phyloP scores from a whole-genome alignment of 2,797 vertebrate species.

The Ciconia nigra region DNA sequence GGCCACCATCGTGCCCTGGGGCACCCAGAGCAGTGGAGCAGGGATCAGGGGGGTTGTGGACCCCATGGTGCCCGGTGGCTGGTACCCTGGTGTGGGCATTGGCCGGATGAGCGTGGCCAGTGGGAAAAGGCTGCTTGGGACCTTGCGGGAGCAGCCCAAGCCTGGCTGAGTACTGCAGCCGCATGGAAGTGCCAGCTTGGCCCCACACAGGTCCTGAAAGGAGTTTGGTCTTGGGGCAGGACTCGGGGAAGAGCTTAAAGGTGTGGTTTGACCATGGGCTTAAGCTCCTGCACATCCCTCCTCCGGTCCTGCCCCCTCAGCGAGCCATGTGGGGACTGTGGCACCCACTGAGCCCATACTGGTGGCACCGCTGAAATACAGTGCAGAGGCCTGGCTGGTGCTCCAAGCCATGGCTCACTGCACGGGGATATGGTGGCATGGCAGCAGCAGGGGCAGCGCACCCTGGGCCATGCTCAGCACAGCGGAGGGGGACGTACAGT shows the following conservation, averaged over 20 bases:
- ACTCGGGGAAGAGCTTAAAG: neutral
- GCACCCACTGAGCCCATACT: neutral
- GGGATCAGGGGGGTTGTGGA: fast-evolving
- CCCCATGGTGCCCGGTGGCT: fast-evolving
- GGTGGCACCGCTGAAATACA: neutral
- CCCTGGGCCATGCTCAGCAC: neutral
- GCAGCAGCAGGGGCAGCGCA: neutral
- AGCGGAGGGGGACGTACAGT: too few species aligned
- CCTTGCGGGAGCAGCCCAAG: fast-evolving
- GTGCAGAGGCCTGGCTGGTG: neutral
- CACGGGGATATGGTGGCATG: fast-evolving
- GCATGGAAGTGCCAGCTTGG: neutral
- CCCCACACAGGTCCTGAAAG: neutral
- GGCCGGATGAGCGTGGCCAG: fast-evolving
- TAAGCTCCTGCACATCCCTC: neutral
- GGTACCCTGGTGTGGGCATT: neutral
- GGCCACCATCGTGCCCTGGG: neutral
- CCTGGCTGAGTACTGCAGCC: fast-evolving
- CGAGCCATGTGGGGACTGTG: fast-evolving
- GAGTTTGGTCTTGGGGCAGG: neutral
- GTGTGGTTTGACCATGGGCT: neutral
- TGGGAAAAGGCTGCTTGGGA: neutral
- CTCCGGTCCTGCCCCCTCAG: neutral
- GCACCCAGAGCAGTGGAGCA: fast-evolving
- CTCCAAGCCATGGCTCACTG: neutral